These are phyloP conservation scores for Pampus argenteus DNA, from an alignment of 2,797 vertebrate genomes.

Conservation along the genomic window DNA sequence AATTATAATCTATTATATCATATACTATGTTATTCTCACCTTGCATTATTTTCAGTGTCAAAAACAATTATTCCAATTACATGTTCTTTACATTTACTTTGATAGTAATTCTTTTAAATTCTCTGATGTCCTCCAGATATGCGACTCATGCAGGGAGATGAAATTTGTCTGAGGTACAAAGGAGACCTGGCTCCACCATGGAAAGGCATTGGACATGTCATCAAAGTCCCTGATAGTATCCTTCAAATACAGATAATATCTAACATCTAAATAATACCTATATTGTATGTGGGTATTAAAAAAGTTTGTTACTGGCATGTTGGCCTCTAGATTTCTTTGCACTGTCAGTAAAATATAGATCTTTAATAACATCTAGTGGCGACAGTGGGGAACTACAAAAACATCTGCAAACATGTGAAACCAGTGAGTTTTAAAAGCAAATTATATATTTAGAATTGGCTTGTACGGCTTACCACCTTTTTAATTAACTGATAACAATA, in stretches of 20 bases:
- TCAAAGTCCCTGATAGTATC: slow-evolving; percentile 99
- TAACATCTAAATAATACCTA: neutral
- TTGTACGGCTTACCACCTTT: neutral
- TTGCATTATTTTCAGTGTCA: neutral
- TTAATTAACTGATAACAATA: slow-evolving; percentile 8
- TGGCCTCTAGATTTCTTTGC: neutral
- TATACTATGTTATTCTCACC: neutral
- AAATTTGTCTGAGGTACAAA: slow-evolving; percentile 96
- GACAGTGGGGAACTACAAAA: slow-evolving; percentile 46
- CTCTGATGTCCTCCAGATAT: slow-evolving; percentile 85
- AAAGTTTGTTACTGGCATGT: neutral
- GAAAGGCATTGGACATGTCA: slow-evolving; percentile 97
- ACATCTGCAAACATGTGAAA: neutral
- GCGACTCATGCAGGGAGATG: slow-evolving; percentile 97
- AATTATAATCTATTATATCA: neutral
- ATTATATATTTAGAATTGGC: slow-evolving; percentile 11
- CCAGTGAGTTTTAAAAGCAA: slow-evolving; percentile 12
- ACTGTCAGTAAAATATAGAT: neutral
- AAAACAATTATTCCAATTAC: neutral
- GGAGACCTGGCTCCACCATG: slow-evolving; percentile 94
- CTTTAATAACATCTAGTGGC: slow-evolving; percentile 54
- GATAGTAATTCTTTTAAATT: neutral
- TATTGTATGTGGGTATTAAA: neutral
- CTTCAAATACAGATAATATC: slow-evolving; percentile 59
- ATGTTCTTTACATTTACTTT: neutral